A percentile compares a stretch with the other conserved stretches of the same genome.
Evolutionary conservation across 2,113 vertebrate species (phyloP).

Genomic region (Columbina picui): DNA sequence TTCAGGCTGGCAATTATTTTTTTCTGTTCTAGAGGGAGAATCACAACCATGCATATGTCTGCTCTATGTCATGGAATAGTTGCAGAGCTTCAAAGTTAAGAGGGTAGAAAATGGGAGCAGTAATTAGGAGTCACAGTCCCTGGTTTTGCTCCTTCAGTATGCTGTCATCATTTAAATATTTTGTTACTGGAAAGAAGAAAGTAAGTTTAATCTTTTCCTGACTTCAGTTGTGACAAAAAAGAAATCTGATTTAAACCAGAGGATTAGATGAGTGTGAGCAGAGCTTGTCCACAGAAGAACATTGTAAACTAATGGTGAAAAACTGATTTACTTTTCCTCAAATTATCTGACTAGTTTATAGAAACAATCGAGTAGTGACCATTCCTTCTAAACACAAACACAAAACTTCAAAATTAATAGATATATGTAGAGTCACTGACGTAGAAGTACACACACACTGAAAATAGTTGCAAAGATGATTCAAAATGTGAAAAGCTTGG

Average conservation of each 20-base stretch:
- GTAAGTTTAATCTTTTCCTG: slow-evolving; percentile 15
- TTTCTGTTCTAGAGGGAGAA: neutral
- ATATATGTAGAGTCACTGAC: neutral
- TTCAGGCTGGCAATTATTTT: slow-evolving; percentile 39
- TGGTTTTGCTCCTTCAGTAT: slow-evolving; percentile 11
- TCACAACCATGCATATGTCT: slow-evolving; percentile 15
- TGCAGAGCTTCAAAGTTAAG: slow-evolving; percentile 32
- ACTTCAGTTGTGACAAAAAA: neutral
- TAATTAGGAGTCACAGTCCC: slow-evolving; percentile 23
- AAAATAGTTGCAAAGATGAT: neutral
- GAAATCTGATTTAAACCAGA: slow-evolving; percentile 20
- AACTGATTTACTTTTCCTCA: neutral
- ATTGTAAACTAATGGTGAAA: neutral
- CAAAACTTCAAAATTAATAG: neutral
- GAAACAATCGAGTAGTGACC: neutral
- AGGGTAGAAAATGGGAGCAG: neutral
- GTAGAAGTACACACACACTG: neutral
- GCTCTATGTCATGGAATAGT: neutral
- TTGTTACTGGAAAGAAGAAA: slow-evolving; percentile 31
- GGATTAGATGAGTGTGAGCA: neutral
- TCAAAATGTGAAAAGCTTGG: neutral
- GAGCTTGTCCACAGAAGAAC: neutral
- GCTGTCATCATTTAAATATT: slow-evolving; percentile 39
- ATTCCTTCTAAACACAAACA: neutral
- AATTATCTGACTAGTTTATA: neutral